These are phyloP conservation scores for Mastomys natalensis DNA, from an alignment of 2,113 vertebrate species.

Conservation along the genomic window DNA sequence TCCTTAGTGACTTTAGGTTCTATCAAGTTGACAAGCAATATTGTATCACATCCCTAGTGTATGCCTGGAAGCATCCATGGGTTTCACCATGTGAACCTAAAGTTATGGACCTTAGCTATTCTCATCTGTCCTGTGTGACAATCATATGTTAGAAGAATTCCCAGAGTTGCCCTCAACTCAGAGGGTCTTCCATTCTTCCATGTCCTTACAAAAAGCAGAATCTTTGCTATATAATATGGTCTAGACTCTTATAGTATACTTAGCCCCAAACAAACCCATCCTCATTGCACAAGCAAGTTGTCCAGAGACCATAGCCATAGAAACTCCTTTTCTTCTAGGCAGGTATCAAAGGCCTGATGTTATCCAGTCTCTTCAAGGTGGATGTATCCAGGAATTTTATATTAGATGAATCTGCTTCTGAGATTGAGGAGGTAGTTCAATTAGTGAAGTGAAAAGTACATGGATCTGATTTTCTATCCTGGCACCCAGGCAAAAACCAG, in stretches of 20 bases:
- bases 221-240: background rate
- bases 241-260: background rate
- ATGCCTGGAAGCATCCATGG: background rate
- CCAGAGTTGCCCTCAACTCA: background rate
- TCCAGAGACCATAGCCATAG: background rate
- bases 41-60: background rate
- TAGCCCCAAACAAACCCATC: background rate
- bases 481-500: background rate
- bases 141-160: background rate
- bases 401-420: background rate
- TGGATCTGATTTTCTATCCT: background rate
- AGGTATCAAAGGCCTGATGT: background rate
- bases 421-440: background rate
- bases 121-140: background rate
- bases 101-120: background rate
- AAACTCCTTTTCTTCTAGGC: background rate
- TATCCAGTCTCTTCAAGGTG: background rate
- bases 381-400: background rate
- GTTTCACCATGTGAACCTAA: background rate
- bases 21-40: background rate
- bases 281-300: background rate
- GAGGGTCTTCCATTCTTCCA: background rate
- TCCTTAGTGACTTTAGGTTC: background rate
- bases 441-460: background rate
- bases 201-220: background rate